A percentile compares a stretch with the other conserved stretches of the same genome.
Conservation (phyloP, 2,797 vertebrate genomes). For the Lindbergichthys nudifrons region DNA sequence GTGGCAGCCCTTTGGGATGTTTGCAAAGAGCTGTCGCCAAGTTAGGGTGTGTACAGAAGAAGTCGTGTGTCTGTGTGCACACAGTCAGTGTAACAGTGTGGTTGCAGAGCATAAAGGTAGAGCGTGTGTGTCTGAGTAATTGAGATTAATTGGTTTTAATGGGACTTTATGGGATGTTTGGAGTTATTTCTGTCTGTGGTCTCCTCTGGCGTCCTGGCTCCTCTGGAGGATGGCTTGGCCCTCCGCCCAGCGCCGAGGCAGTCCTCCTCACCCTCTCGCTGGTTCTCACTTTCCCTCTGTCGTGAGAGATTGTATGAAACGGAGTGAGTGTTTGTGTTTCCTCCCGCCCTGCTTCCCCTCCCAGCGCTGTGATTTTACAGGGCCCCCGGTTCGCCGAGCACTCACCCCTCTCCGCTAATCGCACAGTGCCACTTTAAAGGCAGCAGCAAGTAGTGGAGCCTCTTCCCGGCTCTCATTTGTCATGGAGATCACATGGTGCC, state of each 20-base stretch:
- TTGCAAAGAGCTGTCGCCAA: constrained; percentile 52
- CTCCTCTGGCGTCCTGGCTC: constrained; percentile 69
- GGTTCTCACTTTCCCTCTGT: constrained; percentile 48
- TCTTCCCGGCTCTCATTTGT: constrained; percentile 71
- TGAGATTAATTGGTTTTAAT: constrained; percentile 81
- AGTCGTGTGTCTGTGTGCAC: constrained; percentile 29
- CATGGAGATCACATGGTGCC: constrained; percentile 74
- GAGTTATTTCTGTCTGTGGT: constrained; percentile 82
- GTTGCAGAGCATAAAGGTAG: constrained; percentile 50
- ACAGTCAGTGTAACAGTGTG: constrained; percentile 22
- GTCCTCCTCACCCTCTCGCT: constrained; percentile 41
- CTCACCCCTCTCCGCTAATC: constrained; percentile 62
- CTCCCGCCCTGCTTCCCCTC: constrained; percentile 30
- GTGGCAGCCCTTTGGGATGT: constrained; percentile 36
- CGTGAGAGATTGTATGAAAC: constrained; percentile 50
- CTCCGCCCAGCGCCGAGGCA: constrained; percentile 49
- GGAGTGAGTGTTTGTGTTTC: constrained; percentile 60
- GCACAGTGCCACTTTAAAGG: constrained; percentile 71
- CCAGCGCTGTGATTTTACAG: constrained; percentile 48
- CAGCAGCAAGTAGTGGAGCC: constrained; percentile 56
- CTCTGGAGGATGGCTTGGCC: constrained; percentile 69
- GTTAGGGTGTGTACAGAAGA: constrained; percentile 22
- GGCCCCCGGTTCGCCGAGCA: constrained; percentile 49
- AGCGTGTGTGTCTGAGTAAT: constrained; percentile 65
- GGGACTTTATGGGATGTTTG: constrained; percentile 77